phyloP scores from a whole-genome alignment of 2,888 invertebrate species.

The Pristionchus mayeri region DNA sequence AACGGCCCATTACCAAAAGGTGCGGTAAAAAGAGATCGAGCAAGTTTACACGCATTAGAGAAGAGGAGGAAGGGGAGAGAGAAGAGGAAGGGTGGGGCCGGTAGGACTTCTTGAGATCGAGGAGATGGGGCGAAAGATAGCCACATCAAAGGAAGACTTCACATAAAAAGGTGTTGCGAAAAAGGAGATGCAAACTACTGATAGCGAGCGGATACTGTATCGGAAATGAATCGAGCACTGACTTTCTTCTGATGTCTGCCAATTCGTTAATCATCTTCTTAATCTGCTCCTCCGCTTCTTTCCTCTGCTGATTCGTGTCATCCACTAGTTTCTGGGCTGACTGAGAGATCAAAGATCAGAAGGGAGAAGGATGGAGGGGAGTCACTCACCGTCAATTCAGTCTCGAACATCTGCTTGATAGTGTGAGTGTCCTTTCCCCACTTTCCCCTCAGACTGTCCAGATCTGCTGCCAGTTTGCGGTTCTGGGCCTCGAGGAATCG shows the following conservation, averaged over 20 bases:
- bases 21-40: slow-evolving; percentile 17
- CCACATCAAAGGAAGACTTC: neutral
- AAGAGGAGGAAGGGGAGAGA: no score
- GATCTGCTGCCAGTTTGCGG: slow-evolving; percentile 70
- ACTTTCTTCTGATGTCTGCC: slow-evolving; percentile 66
- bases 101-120: slow-evolving; percentile 24
- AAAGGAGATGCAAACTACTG: neutral
- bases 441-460: slow-evolving; percentile 67
- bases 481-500: slow-evolving; percentile 76
- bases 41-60: slow-evolving; percentile 32
- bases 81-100: slow-evolving; percentile 1
- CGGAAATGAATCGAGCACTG: neutral
- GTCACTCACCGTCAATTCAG: slow-evolving; percentile 60
- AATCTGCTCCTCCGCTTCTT: slow-evolving; percentile 66
- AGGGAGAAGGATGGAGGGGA: no score
- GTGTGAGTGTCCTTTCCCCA: slow-evolving; percentile 72
- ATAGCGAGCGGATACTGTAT: neutral
- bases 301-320: slow-evolving; percentile 60
- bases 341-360: slow-evolving; percentile 52
- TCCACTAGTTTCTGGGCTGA: slow-evolving; percentile 70
- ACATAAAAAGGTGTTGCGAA: neutral
- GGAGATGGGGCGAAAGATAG: neutral
- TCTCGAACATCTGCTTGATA: slow-evolving; percentile 67
- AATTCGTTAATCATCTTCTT: slow-evolving; percentile 72
- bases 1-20: slow-evolving; percentile 20